phyloP scores from a whole-genome alignment of 2,888 invertebrate species.

The Gastracanthus pulcherrimus region DNA sequence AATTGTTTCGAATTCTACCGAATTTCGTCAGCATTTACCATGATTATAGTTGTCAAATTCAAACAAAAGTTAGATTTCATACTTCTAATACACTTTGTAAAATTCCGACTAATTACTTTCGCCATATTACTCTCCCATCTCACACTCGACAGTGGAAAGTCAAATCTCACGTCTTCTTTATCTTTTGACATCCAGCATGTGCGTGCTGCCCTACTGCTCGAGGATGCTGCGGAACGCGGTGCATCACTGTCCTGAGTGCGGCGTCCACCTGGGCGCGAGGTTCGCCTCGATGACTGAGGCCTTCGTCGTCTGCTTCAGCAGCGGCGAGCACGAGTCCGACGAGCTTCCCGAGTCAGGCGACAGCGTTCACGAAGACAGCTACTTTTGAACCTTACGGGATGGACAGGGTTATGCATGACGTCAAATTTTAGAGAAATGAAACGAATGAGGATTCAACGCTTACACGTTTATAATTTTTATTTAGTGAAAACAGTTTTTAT shows the following conservation, averaged over 20 bases:
- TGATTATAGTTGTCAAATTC: too few species aligned
- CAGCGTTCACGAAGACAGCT: background rate
- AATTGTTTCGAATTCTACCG: too few species aligned
- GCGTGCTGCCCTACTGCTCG: constrained; percentile 41
- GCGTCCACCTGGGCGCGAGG: constrained; percentile 23
- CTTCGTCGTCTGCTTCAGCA: constrained; percentile 59
- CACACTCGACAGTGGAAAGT: too few species aligned
- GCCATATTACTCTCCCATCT: background rate
- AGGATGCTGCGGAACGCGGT: constrained; percentile 18
- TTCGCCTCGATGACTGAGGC: constrained; percentile 36
- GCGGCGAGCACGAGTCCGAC: background rate
- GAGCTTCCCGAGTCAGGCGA: background rate
- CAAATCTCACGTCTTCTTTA: background rate
- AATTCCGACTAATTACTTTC: too few species aligned
- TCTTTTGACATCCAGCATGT: constrained; percentile 20
- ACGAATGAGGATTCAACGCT: too few species aligned
- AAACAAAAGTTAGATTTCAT: too few species aligned
- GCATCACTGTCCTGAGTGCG: constrained; percentile 42
- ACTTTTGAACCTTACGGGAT: background rate
- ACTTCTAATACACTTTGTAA: too few species aligned
- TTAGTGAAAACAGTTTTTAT: too few species aligned
- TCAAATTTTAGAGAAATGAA: too few species aligned
- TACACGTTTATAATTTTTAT: too few species aligned
- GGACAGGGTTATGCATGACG: too few species aligned
- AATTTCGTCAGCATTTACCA: too few species aligned